These are phyloP conservation scores for Chydorus sphaericus DNA, from an alignment of 2,888 invertebrate species.

Conservation along the genomic window DNA sequence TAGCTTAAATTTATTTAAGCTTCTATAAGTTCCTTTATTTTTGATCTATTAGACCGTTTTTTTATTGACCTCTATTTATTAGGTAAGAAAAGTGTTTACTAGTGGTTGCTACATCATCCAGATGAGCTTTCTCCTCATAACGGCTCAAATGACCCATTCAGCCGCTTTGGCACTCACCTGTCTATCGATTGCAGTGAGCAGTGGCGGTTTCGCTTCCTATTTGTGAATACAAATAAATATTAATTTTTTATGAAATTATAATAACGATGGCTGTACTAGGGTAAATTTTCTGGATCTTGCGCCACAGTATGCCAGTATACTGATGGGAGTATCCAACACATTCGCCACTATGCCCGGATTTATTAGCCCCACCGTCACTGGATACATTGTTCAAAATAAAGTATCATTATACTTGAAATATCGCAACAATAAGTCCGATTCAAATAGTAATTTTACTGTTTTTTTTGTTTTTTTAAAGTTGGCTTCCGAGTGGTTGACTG, in stretches of 20 bases:
- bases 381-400: constrained; percentile 56
- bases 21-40: no score
- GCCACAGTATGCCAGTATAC: constrained; percentile 74
- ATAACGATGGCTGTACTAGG: no score
- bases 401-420: no score
- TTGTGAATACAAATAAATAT: no score
- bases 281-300: constrained; percentile 76
- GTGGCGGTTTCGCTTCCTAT: constrained; percentile 82
- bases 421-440: no score
- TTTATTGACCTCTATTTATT: not conserved
- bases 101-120: constrained; percentile 60
- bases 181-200: constrained; percentile 71
- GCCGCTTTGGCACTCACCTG: constrained; percentile 58
- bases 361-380: constrained; percentile 69
- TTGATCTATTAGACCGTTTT: no score
- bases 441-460: no score
- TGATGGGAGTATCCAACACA: constrained; percentile 86
- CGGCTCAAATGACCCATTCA: constrained; percentile 55
- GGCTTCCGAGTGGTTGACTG: constrained; percentile 76
- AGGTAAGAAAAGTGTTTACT: constrained; percentile 51
- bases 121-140: constrained; percentile 70
- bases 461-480: no score
- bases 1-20: no score
- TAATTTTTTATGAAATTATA: constrained; percentile 42
- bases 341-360: constrained; percentile 83